Percentiles rank a stretch among this genome's conserved stretches.
These are phyloP conservation scores for Teleopsis dalmanni DNA, from an alignment of 1,140 invertebrate species.

Conservation along the genomic window DNA sequence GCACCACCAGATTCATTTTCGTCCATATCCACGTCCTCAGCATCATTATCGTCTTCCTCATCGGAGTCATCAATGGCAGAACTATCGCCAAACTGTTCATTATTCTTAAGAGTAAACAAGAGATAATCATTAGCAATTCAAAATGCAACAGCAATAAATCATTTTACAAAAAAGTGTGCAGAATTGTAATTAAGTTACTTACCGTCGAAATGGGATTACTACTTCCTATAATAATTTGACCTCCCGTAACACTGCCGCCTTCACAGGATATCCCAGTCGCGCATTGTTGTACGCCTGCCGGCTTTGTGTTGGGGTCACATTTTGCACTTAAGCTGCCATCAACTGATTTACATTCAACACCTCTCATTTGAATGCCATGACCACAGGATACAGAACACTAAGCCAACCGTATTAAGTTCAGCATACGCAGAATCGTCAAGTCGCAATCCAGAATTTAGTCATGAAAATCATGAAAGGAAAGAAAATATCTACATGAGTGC, in stretches of 20 bases:
- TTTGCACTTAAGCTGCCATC: slow-evolving; percentile 42
- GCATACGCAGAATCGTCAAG: too few relatives aligned
- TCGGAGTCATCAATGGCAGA: slow-evolving; percentile 7
- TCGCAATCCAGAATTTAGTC: too few relatives aligned
- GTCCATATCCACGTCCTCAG: slow-evolving; percentile 30
- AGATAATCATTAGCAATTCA: not conserved
- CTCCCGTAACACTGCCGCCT: slow-evolving; percentile 17
- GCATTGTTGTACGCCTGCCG: slow-evolving; percentile 55
- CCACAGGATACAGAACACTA: slow-evolving; percentile 86
- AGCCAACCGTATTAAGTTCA: too few relatives aligned
- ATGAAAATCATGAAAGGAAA: too few relatives aligned
- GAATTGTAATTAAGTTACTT: too few relatives aligned
- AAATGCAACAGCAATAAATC: too few relatives aligned
- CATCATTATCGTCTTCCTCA: slow-evolving; percentile 21
- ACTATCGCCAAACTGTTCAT: not conserved
- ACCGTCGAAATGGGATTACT: slow-evolving; percentile 31
- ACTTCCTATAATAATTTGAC: slow-evolving; percentile 39
- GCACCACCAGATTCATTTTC: slow-evolving; percentile 31
- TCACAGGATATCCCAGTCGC: slow-evolving; percentile 59
- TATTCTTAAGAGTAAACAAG: not conserved
- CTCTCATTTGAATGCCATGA: slow-evolving; percentile 69
- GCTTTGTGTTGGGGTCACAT: slow-evolving; percentile 51
- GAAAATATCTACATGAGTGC: too few relatives aligned
- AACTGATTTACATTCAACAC: slow-evolving; percentile 65
- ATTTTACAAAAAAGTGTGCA: too few relatives aligned